Evolutionary conservation across 2,888 invertebrate genomes (phyloP), one percentile per base, ranked within the genome.

Genomic region (Caenorhabditis uteleia): DNA sequence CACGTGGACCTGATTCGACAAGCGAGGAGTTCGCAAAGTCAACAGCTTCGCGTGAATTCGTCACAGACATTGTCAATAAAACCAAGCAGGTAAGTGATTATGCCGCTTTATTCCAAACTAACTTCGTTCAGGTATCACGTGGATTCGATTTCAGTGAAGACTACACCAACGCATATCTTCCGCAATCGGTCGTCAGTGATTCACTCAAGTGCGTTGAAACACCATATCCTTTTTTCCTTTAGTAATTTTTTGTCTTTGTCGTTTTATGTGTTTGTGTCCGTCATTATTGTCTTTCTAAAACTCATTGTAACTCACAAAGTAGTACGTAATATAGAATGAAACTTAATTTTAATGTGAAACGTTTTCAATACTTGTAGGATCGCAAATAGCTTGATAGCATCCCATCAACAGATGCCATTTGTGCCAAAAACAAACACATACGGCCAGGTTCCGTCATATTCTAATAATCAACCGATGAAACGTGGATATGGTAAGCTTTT

Each of bases 11-110:
- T 6, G 57, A 64, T 16, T 25, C 44, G n/a, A 27, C 27, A 1
- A 43, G 49, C 1, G 53, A 48, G 2, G 64, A 64, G 14, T 64
- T 49, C 49, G 64, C 57, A 0, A 53, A 57, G 40, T 64, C 64
- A 18, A 55, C 51, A 21, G 58, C 65, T 5, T 65, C 65, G 26
- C 58, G 65, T 12, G 58, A 65, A 23, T 55, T 38, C 16, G 55
- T 65, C 46, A 43, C 48, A 16, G 50, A 65, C 23, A 58, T 65
- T 38, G 65, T 65, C 14, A 50, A 51, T 27, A 53, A 64, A 31
- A 64, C 44, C 1, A 57, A 53, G 33, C 26, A 45, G 8, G 44
- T 44, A 16, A 6, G 26, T 57, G 12, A 6, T 6, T 12, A 10
- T 16, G n/a, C n/a, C 38, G 7, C 7, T 38, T 18, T 38, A 43